Evolutionary conservation across 2,888 invertebrate species (phyloP).

Genomic region (Melieria crassipennis): DNA sequence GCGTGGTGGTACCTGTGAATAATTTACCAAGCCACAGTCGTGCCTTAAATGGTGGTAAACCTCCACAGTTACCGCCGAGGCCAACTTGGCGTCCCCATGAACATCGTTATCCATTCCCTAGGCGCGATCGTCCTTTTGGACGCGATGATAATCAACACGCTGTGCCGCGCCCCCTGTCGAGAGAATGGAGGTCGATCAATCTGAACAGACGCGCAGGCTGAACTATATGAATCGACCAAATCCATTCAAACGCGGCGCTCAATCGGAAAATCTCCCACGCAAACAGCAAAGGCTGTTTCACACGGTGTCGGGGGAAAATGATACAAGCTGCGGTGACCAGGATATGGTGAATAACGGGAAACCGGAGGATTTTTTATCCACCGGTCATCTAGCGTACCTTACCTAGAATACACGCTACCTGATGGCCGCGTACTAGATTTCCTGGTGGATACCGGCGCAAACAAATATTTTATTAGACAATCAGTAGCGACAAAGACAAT

Average conservation of each 20-base stretch:
- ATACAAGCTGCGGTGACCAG: background rate
- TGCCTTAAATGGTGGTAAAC: background rate
- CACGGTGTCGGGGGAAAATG: background rate
- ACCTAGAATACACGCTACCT: too few species aligned
- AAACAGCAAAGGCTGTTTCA: background rate
- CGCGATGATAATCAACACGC: background rate
- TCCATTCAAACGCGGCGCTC: background rate
- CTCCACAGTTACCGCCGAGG: background rate
- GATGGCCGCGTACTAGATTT: too few species aligned
- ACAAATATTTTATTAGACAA: too few species aligned
- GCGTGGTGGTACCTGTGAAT: background rate
- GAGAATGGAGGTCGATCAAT: background rate
- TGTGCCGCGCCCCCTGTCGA: background rate
- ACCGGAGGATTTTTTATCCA: slow-evolving; percentile 3
- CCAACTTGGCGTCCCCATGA: background rate
- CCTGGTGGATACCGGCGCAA: too few species aligned
- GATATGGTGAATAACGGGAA: background rate
- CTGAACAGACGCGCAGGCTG: background rate
- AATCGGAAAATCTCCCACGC: background rate
- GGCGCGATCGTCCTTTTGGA: background rate
- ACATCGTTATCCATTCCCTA: background rate
- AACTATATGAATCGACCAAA: background rate
- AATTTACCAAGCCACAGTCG: background rate
- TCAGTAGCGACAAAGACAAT: too few species aligned
- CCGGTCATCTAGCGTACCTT: too few species aligned